Evolutionary conservation across 2,113 vertebrate genomes (phyloP).

Genomic region (Halichoeres trimaculatus): DNA sequence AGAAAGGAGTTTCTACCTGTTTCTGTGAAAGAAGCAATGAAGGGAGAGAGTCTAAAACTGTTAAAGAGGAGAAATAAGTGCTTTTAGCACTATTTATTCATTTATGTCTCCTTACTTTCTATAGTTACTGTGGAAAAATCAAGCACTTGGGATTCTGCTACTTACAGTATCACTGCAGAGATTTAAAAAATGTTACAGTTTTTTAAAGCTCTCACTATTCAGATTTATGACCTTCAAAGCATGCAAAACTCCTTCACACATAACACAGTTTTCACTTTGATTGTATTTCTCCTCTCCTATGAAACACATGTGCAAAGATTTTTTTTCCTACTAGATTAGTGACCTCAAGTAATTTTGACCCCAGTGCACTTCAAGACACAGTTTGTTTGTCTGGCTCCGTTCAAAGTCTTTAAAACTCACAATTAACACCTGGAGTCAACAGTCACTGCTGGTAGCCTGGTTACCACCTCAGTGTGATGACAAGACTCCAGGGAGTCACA

Average conservation of each 20-base stretch:
- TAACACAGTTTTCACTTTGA: no score
- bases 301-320: no score
- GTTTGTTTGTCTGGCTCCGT: neutral
- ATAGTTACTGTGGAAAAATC: neutral
- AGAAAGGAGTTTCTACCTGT: neutral
- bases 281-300: no score
- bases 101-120: neutral
- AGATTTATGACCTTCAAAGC: no score
- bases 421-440: neutral
- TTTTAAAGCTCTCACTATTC: no score
- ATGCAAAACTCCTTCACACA: no score
- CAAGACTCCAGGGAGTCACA: neutral
- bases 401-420: constrained; percentile 1
- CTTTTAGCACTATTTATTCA: neutral
- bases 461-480: neutral
- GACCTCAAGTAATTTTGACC: neutral
- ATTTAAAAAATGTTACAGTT: no score
- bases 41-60: constrained; percentile 25
- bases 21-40: neutral
- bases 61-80: constrained; percentile 15
- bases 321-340: no score
- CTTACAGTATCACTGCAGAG: no score
- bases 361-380: constrained; percentile 2
- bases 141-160: constrained; percentile 1
- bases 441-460: neutral